Percentiles rank a stretch among this genome's conserved stretches.
Evolutionary conservation across 2,888 invertebrate genomes (phyloP).

Genomic region (Eugnorisma glareosa): DNA sequence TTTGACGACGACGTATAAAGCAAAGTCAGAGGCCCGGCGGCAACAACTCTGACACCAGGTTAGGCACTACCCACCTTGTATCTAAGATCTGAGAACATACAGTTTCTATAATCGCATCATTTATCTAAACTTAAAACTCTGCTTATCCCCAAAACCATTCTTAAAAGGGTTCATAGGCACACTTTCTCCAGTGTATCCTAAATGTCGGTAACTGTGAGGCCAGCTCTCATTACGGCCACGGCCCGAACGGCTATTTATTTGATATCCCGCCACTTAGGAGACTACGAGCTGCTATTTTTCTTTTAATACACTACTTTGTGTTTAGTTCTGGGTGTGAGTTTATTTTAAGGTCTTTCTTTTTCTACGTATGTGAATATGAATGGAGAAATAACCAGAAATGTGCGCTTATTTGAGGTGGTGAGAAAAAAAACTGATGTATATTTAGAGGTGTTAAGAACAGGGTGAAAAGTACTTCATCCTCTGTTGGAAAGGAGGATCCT

Average conservation of each 20-base stretch:
- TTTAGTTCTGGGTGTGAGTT: conserved; percentile 36
- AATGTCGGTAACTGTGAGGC: conserved; percentile 63
- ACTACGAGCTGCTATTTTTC: conserved; percentile 63
- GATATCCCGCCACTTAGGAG: conserved; percentile 66
- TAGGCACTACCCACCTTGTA: too few species aligned
- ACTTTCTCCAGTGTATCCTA: conserved; percentile 46
- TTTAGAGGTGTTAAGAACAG: not conserved
- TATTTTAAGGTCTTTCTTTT: conserved; percentile 14
- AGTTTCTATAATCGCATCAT: conserved; percentile 6
- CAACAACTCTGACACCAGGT: too few species aligned
- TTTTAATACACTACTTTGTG: conserved; percentile 57
- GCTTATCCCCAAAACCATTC: conserved; percentile 2
- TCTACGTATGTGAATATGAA: not conserved
- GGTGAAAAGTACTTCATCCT: not conserved
- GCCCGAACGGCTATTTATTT: conserved; percentile 66
- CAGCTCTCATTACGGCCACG: conserved; percentile 62
- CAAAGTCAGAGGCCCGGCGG: too few species aligned
- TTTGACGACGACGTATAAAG: too few species aligned
- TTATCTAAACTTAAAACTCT: conserved; percentile 24
- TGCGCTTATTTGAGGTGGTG: not conserved
- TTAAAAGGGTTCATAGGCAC: conserved; percentile 51
- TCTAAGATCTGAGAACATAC: too few species aligned
- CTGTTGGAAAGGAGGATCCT: not conserved
- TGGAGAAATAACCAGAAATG: not conserved
- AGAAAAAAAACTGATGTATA: not conserved